Percentiles rank a stretch among this genome's conserved stretches.
Evolutionary conservation across 2,113 vertebrate species (phyloP).

Genomic region (Limnothrissa miodon): DNA sequence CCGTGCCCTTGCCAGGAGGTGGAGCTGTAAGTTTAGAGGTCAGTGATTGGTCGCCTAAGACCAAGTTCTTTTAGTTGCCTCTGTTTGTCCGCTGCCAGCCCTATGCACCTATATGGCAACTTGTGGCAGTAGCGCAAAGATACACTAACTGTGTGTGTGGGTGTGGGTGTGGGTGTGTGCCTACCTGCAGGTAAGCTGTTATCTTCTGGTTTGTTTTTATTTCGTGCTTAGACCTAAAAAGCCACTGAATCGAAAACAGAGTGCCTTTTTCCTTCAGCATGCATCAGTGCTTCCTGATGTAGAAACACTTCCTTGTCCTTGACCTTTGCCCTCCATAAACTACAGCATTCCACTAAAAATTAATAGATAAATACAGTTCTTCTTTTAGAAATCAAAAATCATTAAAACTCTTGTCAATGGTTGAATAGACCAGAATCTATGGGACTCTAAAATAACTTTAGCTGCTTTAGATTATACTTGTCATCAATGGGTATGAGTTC

Average conservation of each 20-base stretch:
- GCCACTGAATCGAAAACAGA: conserved; percentile 55
- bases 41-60: background rate
- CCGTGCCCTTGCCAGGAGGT: background rate
- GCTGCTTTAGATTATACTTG: conserved; percentile 57
- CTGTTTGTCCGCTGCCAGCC: background rate
- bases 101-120: background rate
- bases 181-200: conserved; percentile 27
- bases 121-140: background rate
- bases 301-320: conserved; percentile 17
- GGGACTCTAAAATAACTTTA: conserved; percentile 56
- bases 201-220: conserved; percentile 24
- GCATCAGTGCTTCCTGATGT: conserved; percentile 1
- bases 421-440: conserved; percentile 43
- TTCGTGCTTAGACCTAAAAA: background rate
- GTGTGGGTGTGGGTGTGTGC: conserved; percentile 23
- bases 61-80: background rate
- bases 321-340: conserved; percentile 33
- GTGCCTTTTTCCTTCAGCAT: conserved; percentile 66
- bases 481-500: conserved; percentile 53
- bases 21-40: background rate
- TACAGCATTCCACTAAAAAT: conserved; percentile 57
- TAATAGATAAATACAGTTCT: conserved; percentile 23
- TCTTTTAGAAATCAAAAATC: conserved; percentile 45
- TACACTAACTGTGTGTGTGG: conserved; percentile 16
- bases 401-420: conserved; percentile 27